Evolutionary conservation across 2,888 invertebrate genomes (phyloP).

Genomic region (Euspilapteryx auroguttella): DNA sequence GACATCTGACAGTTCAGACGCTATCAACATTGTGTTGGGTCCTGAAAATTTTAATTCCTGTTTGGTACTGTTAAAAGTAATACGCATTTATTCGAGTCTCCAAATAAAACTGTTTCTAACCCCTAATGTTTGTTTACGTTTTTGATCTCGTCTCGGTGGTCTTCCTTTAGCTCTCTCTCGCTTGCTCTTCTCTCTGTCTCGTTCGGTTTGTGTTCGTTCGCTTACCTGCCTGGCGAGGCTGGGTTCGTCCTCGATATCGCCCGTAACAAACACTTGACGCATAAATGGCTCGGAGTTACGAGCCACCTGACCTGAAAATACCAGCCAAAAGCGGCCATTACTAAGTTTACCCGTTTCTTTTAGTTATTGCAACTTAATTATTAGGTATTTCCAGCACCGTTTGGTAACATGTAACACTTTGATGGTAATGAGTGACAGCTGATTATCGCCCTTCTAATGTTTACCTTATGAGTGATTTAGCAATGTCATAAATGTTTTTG

Average conservation of each 20-base stretch:
- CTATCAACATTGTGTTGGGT: no score
- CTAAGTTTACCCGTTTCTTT: slow-evolving; percentile 1
- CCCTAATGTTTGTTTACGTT: no score
- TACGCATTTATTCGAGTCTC: no score
- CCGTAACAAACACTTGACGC: slow-evolving; percentile 88
- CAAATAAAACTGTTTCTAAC: no score
- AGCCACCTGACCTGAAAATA: slow-evolving; percentile 76
- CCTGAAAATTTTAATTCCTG: no score
- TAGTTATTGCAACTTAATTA: no score
- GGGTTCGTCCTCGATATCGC: slow-evolving; percentile 62
- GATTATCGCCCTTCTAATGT: neutral
- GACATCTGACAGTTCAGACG: no score
- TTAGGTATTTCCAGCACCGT: neutral
- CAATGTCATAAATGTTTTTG: slow-evolving; percentile 3
- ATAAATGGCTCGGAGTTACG: slow-evolving; percentile 93
- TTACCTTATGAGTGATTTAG: neutral
- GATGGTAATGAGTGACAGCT: slow-evolving; percentile 4
- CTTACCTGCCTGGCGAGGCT: slow-evolving; percentile 70
- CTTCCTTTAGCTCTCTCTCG: no score
- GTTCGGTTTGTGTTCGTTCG: slow-evolving; percentile 7
- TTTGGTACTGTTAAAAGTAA: no score
- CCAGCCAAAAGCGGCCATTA: slow-evolving; percentile 30
- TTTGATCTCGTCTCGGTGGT: no score
- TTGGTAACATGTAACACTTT: slow-evolving; percentile 1
- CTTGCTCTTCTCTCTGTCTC: no score